Evolutionary conservation across 2,888 invertebrate genomes (phyloP), one percentile per base, ranked within the genome.

Genomic region (Ophion costatus): DNA sequence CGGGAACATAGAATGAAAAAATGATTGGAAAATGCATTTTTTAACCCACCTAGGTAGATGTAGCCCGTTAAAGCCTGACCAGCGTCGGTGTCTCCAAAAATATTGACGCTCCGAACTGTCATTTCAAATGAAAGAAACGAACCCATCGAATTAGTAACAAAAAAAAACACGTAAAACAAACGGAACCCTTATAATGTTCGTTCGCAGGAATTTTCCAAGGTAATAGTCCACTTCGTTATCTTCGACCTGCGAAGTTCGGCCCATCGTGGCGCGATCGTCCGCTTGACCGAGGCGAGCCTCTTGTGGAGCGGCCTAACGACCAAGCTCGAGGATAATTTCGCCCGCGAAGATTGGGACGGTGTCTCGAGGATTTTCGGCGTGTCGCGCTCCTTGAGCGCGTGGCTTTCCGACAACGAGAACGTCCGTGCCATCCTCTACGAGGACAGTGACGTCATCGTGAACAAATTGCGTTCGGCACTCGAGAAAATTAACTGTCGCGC

Each of bases 221-320:
- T 93, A 80, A 81, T 92, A 29, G 87, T 89, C 24, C 88, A 90
- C 38, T 91, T 90, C 59, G 87, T 93, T 74, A 84, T 90, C 51
- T 87, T 88, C 56, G 92, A 93, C 57, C 80, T 93, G 20, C 89
- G 85, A 84, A 87, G 74, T 7, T 69, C 76, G 29, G 22, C 14
- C 3, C 29, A 22, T 42, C 45, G 80, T n/a, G 83, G 86, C 51
- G 79, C 69, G 59, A 77, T 20, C 10, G 9, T 77, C 33, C 67
- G 57, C 17, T 45, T 85, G 17, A 69, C 83, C 20, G 84, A 89
- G 29, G 67, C 87, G 0, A 92, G 92, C 38, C 85, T 87, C 22
- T 82, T 91, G 29, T 93, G 93, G 93, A 77, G 64, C 45, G 63
- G 80, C 42, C 76, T 93, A 42, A 33, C 56, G 14, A 29, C 22